Base-by-base conservation (phyloP, 1,140 invertebrate species). In the Telenomus remus region DNA sequence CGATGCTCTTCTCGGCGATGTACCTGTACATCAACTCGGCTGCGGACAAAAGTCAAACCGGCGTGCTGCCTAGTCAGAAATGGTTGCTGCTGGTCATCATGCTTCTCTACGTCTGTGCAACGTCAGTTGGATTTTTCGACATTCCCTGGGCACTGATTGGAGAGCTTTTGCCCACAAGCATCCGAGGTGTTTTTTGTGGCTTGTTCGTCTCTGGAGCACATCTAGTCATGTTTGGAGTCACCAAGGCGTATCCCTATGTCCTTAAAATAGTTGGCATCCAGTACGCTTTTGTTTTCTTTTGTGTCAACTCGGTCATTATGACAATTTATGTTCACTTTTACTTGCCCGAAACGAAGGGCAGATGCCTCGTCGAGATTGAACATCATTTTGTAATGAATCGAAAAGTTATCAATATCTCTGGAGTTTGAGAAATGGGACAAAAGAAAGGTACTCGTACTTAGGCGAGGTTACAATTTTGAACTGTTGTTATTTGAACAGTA, bases 301-400 rank as follows among this genome's bases (percentile, higher is more conserved):
- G 90, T 16, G 82, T 87, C 4, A 86, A 90, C 6, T 92, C 92
- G 34, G 77, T 91, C 5, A 6, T 91, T 4, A 89, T 90, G 6
- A 85, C 90, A 12, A 69, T 89, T 10, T 91, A 93, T 78, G 85
- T 92, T 15, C 90, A 89, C 53, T 84, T 92, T 34, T 90, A 91
- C 59, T 81, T 95, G 16, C 94, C 94, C 0, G 94, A 95, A 87
- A 95, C 94, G 0, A 89, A 93, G 63, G 92, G 93, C 0, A 92
- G 91, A 81, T 91, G 86, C 6, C 89, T 95, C 50, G 64, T 75
- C 10, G 89, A 91, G 69, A 91, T 91, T 72, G 89, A 90, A 79
- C 75, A 81, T 12, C 82, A 83, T 66, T 89, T 89, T 27, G 1
- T 6, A 3, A 1, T 1, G 6, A 27, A 27, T 27, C 19, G 19